These are phyloP conservation scores for Melangyna quadrimaculata DNA, from an alignment of 2,888 invertebrate genomes.

Conservation along the genomic window DNA sequence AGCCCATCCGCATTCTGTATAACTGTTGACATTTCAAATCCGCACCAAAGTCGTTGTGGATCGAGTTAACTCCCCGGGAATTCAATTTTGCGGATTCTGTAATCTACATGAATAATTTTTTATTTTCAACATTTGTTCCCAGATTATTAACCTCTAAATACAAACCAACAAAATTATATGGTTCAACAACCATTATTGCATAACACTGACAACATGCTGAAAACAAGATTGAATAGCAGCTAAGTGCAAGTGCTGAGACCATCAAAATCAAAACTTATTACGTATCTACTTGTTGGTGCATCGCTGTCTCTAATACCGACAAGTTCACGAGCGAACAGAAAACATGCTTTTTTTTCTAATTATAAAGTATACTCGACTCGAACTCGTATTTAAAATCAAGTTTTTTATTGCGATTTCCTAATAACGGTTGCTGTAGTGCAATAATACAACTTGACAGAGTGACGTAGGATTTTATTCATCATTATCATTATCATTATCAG, in stretches of 20 bases:
- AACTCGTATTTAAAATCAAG: no score
- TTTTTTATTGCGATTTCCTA: conserved; percentile 39
- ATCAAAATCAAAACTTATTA: background rate
- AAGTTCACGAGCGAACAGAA: conserved; percentile 22
- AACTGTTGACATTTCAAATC: no score
- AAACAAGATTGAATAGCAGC: conserved; percentile 9
- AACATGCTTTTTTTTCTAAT: background rate
- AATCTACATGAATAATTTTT: no score
- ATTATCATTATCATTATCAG: background rate
- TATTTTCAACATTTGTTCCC: background rate
- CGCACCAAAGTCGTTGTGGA: no score
- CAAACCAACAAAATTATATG: background rate
- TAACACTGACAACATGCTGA: background rate
- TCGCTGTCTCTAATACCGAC: background rate
- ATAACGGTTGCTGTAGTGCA: conserved; percentile 53
- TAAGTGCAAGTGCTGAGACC: background rate
- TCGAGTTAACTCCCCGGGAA: no score
- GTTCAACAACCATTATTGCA: conserved; percentile 1
- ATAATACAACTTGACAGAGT: background rate
- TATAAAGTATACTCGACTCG: no score
- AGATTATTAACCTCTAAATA: background rate
- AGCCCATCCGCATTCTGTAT: no score
- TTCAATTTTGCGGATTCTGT: no score
- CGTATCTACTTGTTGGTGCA: conserved; percentile 1
- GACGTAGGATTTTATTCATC: background rate